A percentile compares a stretch with the other conserved stretches of the same genome.
These are phyloP conservation scores for Xestobium rufovillosum DNA, from an alignment of 2,888 invertebrate species.

Conservation along the genomic window DNA sequence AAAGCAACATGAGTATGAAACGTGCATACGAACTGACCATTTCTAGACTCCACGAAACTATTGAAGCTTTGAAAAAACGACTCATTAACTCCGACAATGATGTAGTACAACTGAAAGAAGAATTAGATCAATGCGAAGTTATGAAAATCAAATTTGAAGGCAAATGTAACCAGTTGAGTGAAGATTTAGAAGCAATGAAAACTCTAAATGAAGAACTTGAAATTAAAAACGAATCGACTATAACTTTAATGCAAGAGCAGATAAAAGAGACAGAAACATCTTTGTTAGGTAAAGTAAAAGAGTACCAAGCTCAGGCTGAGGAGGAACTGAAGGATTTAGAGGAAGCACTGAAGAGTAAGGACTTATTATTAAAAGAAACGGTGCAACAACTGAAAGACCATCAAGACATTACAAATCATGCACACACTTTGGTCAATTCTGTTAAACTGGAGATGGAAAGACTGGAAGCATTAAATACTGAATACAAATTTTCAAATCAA, in stretches of 20 bases:
- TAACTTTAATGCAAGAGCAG: conserved; percentile 30
- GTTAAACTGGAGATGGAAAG: conserved; percentile 17
- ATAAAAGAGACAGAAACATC: conserved; percentile 28
- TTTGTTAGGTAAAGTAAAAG: conserved; percentile 31
- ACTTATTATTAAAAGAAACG: conserved; percentile 7
- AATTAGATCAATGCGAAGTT: conserved; percentile 34
- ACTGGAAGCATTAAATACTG: conserved; percentile 18
- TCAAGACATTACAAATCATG: neutral
- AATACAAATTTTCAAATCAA: conserved; percentile 18
- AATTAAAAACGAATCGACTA: conserved; percentile 32
- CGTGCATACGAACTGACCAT: conserved; percentile 53
- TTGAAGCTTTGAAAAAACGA: conserved; percentile 51
- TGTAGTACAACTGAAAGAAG: conserved; percentile 48
- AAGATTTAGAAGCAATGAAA: conserved; percentile 30
- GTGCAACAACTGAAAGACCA: conserved; percentile 13
- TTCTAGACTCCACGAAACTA: conserved; percentile 51
- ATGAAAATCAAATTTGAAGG: conserved; percentile 34
- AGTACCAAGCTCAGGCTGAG: conserved; percentile 22
- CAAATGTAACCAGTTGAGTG: conserved; percentile 30
- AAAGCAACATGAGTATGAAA: conserved; percentile 51
- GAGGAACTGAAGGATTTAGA: conserved; percentile 11
- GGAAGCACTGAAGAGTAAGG: conserved; percentile 4
- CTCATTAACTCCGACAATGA: conserved; percentile 53
- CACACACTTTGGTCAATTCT: conserved; percentile 6
- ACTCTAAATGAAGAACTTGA: conserved; percentile 34